phyloP scores from a whole-genome alignment of 2,113 vertebrate genomes.

The Aegithalos caudatus region DNA sequence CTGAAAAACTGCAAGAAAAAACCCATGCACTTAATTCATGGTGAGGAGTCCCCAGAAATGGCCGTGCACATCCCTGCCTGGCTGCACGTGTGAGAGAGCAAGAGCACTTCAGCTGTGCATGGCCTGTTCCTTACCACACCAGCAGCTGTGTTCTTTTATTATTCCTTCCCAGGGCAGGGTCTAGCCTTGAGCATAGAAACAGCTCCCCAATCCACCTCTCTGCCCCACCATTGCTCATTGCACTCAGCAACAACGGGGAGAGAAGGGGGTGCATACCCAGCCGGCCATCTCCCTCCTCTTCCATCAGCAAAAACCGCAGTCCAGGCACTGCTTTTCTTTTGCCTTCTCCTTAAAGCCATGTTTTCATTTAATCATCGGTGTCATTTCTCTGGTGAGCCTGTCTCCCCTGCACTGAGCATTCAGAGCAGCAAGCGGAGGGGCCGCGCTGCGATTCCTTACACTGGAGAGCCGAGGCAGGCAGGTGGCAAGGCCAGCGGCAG shows the following conservation, averaged over 20 bases:
- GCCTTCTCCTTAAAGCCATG: background rate
- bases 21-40: background rate
- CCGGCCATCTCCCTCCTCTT: slow-evolving; percentile 23
- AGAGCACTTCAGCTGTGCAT: background rate
- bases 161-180: background rate
- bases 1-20: background rate
- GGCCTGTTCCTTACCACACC: slow-evolving; percentile 31
- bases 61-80: background rate
- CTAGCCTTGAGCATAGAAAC: background rate
- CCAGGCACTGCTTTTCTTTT: background rate
- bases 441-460: slow-evolving; percentile 37
- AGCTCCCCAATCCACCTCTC: background rate
- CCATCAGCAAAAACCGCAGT: background rate
- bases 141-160: background rate
- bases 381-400: background rate
- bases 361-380: background rate
- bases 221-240: background rate
- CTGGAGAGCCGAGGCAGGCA: slow-evolving; percentile 71
- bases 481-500: slow-evolving; percentile 76
- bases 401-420: background rate
- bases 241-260: background rate
- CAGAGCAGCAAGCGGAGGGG: slow-evolving; percentile 42
- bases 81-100: rapidly evolving
- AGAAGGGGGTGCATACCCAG: background rate
- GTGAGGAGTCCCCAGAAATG: background rate